Base-by-base conservation (phyloP, 2,888 invertebrate species). In the Schizotus pectinicornis region DNA sequence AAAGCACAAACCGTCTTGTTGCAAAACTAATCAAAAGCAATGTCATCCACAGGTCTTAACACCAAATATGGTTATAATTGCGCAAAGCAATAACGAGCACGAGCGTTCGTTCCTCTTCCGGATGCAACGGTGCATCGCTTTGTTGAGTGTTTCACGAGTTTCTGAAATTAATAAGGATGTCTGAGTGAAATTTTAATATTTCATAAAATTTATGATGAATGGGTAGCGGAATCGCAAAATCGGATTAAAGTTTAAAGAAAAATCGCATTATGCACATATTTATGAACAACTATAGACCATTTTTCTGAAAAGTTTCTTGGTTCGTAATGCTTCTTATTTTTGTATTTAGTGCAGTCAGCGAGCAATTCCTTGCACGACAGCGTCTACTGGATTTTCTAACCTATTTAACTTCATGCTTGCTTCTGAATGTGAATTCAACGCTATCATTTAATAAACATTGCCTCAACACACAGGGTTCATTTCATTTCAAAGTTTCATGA, bases 11-110 rank as follows among this genome's bases (percentile, higher is more conserved):
- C 22, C 12, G 32, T 1, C 12, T 9, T 35, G 6, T 2, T 9
- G 36, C 11, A 7, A 33, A 43, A 43, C 43, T 43, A 32, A 32
- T 43, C 43, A 43, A 43, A 43, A 11, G 43, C 43, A 43, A n/a
- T 43, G 32, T 9, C 9, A 43, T 43, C 32, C 8, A 22, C 5
- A 22, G 2, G 22, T 22, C 22, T 22, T 22, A 22, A 5, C 22
- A 22, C 22, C 22, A 22, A 22, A 22, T 22, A 22, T 22, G 22
- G 22, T 22, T 22, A 22, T 22, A 22, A 22, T 22, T 22, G 22
- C 22, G 22, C 22, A 22, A 22, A 22, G 22, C 5, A 22, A 22
- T 22, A 22, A 22, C 22, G 22, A 22, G 22, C 22, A 22, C 30
- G 0, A 1, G 7, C 33, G n/a, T 8, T 2, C 39, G 32, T 5